Percentiles rank a stretch among this genome's conserved stretches.
phyloP scores from a whole-genome alignment of 2,888 invertebrate genomes.

The Tiliacea citrago region DNA sequence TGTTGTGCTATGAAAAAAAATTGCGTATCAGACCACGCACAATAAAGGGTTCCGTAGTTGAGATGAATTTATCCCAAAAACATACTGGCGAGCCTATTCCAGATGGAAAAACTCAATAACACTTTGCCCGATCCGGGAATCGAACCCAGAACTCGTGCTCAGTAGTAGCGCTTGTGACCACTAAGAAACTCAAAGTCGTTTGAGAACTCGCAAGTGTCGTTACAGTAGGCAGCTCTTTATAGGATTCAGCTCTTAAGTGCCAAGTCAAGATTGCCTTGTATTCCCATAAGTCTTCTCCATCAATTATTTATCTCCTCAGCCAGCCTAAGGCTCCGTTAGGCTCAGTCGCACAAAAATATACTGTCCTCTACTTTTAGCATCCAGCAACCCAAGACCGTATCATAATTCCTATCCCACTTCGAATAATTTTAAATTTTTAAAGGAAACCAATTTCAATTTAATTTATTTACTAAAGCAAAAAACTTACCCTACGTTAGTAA shows the following conservation, averaged over 20 bases:
- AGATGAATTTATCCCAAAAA: too few relatives aligned
- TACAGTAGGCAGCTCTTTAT: neutral
- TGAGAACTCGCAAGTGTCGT: neutral
- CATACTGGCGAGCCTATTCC: too few relatives aligned
- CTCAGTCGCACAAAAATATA: neutral
- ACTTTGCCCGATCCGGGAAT: neutral
- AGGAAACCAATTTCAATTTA: too few relatives aligned
- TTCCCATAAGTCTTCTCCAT: conserved; percentile 2
- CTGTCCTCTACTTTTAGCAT: neutral
- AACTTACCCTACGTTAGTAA: too few relatives aligned
- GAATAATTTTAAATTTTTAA: too few relatives aligned
- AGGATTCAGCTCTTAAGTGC: neutral
- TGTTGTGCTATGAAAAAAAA: too few relatives aligned
- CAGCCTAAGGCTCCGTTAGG: neutral
- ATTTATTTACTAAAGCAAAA: too few relatives aligned
- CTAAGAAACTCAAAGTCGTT: neutral
- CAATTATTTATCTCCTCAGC: conserved; percentile 14
- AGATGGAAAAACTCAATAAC: neutral
- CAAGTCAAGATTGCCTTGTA: neutral
- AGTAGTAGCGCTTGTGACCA: neutral
- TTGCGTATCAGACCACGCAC: too few relatives aligned
- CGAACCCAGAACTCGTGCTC: neutral
- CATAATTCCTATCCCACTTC: too few relatives aligned
- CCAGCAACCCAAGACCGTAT: too few relatives aligned
- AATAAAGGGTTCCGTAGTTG: too few relatives aligned